These are phyloP conservation scores for Solen grandis DNA, from an alignment of 1,140 invertebrate genomes.

Conservation along the genomic window DNA sequence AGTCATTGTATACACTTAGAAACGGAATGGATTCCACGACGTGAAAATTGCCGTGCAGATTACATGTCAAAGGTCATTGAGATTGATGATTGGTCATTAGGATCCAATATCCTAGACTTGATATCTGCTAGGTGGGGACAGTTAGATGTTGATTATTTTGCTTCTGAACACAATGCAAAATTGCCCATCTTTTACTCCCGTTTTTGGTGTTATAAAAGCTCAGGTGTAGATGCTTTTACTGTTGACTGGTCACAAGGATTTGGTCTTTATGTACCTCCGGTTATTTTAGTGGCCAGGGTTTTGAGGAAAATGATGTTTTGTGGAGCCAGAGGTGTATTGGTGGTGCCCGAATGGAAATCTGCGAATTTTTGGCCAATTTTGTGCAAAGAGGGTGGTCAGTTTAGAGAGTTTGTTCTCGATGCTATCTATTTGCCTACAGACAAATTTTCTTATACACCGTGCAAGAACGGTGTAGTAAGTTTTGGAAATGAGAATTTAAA, in stretches of 20 bases:
- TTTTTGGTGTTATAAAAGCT: background rate
- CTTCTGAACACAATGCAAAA: slow-evolving; percentile 37
- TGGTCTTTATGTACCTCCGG: slow-evolving; percentile 30
- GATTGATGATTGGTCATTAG: background rate
- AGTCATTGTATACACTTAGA: slow-evolving; percentile 11
- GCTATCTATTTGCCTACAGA: slow-evolving; percentile 29
- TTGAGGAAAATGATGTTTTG: slow-evolving; percentile 31
- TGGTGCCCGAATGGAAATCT: background rate
- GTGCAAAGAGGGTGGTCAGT: background rate
- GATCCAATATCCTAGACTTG: background rate
- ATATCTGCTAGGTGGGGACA: background rate
- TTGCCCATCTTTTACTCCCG: slow-evolving; percentile 15
- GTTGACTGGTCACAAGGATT: background rate
- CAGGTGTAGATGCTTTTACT: slow-evolving; percentile 25
- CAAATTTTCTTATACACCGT: slow-evolving; percentile 20
- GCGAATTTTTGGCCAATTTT: slow-evolving; percentile 12
- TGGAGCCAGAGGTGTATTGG: background rate
- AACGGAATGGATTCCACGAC: slow-evolving; percentile 12
- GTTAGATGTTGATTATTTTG: slow-evolving; percentile 9
- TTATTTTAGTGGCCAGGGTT: slow-evolving; percentile 2
- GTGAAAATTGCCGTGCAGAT: slow-evolving; percentile 3
- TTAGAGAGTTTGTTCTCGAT: background rate
- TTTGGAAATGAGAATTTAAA: slow-evolving; percentile 33
- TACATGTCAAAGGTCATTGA: slow-evolving; percentile 20
- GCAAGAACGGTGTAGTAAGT: slow-evolving; percentile 20